Evolutionary conservation across 2,888 invertebrate species (phyloP), one percentile per base, ranked within the genome.

Genomic region (Eilema sororculum): DNA sequence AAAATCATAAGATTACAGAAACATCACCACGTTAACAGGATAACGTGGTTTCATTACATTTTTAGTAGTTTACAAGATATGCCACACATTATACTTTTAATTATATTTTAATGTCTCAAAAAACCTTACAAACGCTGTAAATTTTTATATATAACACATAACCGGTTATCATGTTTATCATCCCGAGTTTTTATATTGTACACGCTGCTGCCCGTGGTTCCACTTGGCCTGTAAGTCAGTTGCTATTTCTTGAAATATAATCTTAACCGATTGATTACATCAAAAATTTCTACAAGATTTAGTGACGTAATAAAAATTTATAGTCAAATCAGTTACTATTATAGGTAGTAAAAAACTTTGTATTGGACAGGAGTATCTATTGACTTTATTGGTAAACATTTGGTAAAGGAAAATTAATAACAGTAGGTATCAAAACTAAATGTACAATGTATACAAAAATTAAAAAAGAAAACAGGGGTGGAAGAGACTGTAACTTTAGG

Each of bases 101-200:
- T 63, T 58, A 58, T 63, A 30, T 22, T 65, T 69, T 69, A 60
- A 69, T 69, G 28, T 59, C 8, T 52, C 12, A 52, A 28, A 64
- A 33, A 69, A 25, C 58, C 33, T 52, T 56, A 64, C 37, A 57
- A 30, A 37, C 13, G 46, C 0, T 24, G 25, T 65, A 65, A 69
- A 52, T 25, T 5, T 62, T 60, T 25, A 25, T 12, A 61, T 28
- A 52, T 52, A 30, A n/a, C 22, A 58, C 28, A 37, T 58, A 58
- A 68, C 33, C 16, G 65, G 56, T 57, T 56, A 22, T 2, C 2
- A 16, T 41, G 16, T 61, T 25, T 59, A 33, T 37, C 12, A 58
- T 24, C n/a, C 9, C 41, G 22, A 37, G 33, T n/a, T 62, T n/a
- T 62, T 37, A 64, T 24, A 10, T 37, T 58, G 58, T 58, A 16